phyloP scores from a whole-genome alignment of 2,888 invertebrate species.

The Frankliniella intonsa region DNA sequence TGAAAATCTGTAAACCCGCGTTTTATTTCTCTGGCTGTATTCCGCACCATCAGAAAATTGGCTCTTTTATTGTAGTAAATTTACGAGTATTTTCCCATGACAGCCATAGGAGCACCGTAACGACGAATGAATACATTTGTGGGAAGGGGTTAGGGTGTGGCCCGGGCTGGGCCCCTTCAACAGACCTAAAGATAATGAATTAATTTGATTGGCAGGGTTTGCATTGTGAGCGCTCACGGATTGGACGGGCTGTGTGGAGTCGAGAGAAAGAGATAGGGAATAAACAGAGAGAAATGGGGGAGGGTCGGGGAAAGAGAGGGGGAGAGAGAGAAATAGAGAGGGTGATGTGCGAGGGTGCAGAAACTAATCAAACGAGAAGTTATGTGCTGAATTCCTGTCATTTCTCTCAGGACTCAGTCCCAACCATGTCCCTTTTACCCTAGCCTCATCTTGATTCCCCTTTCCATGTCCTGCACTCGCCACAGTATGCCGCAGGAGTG shows the following conservation, averaged over 20 bases:
- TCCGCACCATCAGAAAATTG: too few relatives aligned
- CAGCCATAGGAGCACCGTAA: not conserved
- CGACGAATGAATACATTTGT: not conserved
- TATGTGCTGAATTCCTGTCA: constrained; percentile 25
- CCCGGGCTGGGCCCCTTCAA: not conserved
- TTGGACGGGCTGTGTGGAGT: not conserved
- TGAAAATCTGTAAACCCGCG: too few relatives aligned
- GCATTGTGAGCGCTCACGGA: not conserved
- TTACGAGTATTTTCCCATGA: not conserved
- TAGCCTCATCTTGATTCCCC: not conserved
- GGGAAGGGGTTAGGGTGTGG: not conserved
- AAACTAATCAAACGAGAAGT: constrained; percentile 26
- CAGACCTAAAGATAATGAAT: constrained; percentile 13
- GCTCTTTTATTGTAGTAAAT: not conserved
- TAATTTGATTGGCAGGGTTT: constrained; percentile 25
- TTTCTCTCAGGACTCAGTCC: not conserved
- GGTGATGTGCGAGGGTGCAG: not conserved
- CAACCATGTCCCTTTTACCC: not conserved
- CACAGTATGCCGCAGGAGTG: not conserved
- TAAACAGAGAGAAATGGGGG: not conserved
- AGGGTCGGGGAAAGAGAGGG: not conserved
- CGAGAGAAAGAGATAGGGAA: not conserved
- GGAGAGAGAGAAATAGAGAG: not conserved
- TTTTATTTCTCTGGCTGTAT: too few relatives aligned
- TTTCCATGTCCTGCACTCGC: not conserved